These are phyloP conservation scores for Idris sp. DNA, from an alignment of 1,140 invertebrate species.

Conservation along the genomic window DNA sequence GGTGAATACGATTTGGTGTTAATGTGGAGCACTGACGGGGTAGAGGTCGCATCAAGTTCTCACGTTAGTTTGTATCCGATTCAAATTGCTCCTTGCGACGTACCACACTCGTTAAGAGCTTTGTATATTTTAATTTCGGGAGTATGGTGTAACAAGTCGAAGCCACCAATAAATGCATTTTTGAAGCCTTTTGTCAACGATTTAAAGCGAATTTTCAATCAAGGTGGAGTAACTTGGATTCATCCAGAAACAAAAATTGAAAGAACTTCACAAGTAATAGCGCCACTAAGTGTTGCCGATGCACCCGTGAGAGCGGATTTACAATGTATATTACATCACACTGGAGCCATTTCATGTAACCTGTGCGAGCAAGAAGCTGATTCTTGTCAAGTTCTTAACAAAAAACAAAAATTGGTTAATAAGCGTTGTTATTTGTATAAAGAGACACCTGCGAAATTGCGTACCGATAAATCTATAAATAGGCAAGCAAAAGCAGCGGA, in stretches of 20 bases:
- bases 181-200: slow-evolving; percentile 41
- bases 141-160: slow-evolving; percentile 12
- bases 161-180: slow-evolving; percentile 37
- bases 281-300: too few relatives aligned
- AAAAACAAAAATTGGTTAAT: too few relatives aligned
- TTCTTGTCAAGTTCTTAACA: not conserved
- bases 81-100: slow-evolving; percentile 1
- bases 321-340: slow-evolving; percentile 55
- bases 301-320: slow-evolving; percentile 59
- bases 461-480: not conserved
- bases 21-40: not conserved
- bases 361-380: slow-evolving; percentile 25
- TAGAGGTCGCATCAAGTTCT: too few relatives aligned
- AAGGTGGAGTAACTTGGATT: slow-evolving; percentile 50
- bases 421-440: not conserved
- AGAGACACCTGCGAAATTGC: not conserved
- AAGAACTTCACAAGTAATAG: too few relatives aligned
- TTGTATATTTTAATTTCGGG: slow-evolving; percentile 14
- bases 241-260: slow-evolving; percentile 44
- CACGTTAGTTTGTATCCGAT: too few relatives aligned
- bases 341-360: slow-evolving; percentile 51
- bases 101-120: slow-evolving; percentile 18
- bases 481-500: not conserved
- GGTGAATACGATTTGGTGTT: not conserved
- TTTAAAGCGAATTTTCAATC: slow-evolving; percentile 28